phyloP scores from a whole-genome alignment of 2,113 vertebrate genomes.

The Tachuris rubrigastra region DNA sequence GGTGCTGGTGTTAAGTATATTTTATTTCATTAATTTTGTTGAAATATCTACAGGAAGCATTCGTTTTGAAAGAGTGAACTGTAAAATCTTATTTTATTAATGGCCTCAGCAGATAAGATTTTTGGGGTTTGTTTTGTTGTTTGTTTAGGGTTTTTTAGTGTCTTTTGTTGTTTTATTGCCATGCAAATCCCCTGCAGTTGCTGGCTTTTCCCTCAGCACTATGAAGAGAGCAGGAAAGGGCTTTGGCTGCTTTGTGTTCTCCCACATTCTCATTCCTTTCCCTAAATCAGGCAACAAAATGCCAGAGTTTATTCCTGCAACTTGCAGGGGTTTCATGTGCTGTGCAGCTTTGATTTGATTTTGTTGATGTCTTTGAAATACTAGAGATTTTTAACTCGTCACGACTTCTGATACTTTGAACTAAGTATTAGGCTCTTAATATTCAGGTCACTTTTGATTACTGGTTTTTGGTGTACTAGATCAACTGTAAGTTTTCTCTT shows the following conservation, averaged over 20 bases:
- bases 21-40: background rate
- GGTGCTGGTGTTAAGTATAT: background rate
- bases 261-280: background rate
- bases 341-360: background rate
- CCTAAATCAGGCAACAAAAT: background rate
- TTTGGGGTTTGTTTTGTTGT: background rate
- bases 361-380: constrained; percentile 8
- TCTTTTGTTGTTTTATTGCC: background rate
- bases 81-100: background rate
- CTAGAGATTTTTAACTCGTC: background rate
- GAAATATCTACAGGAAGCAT: background rate
- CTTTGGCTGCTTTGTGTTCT: background rate
- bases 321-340: background rate
- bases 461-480: background rate
- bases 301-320: background rate
- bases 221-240: background rate
- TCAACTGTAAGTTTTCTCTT: background rate
- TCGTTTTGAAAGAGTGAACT: background rate
- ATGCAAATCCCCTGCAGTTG: background rate
- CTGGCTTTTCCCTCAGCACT: background rate
- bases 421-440: background rate
- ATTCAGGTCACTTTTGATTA: background rate
- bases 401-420: background rate
- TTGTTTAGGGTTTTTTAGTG: background rate
- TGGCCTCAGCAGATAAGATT: background rate